Conservation (phyloP, 1,140 invertebrate species). For the Magallana ariakensis region DNA sequence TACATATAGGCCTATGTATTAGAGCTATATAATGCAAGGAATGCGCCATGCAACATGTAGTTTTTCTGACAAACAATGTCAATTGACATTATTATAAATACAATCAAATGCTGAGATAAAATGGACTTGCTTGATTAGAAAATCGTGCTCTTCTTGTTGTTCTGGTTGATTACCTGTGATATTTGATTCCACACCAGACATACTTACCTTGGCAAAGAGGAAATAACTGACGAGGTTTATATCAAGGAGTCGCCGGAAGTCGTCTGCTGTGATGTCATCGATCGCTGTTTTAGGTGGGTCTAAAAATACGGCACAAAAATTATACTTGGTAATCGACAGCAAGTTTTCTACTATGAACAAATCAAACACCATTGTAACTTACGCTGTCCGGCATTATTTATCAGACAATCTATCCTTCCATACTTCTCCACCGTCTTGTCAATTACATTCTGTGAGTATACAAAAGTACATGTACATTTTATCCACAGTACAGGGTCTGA, state of each 20-base stretch:
- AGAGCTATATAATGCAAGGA: too few species aligned
- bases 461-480: too few species aligned
- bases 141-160: too few species aligned
- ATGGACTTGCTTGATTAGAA: too few species aligned
- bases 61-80: too few species aligned
- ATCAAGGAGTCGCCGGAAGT: conserved; percentile 70
- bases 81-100: too few species aligned
- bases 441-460: conserved; percentile 69
- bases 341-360: neutral
- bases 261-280: conserved; percentile 74
- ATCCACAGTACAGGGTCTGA: too few species aligned
- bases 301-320: conserved; percentile 23
- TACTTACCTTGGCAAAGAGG: conserved; percentile 69
- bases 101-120: too few species aligned
- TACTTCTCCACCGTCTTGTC: conserved; percentile 70
- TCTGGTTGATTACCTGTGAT: too few species aligned
- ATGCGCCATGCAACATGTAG: too few species aligned
- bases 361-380: conserved; percentile 56
- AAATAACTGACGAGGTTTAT: conserved; percentile 75
- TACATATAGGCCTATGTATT: too few species aligned
- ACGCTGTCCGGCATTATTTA: conserved; percentile 77
- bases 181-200: neutral
- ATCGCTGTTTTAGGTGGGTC: conserved; percentile 73
- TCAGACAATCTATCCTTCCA: conserved; percentile 75
- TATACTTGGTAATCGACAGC: too few species aligned